Percentiles rank a stretch among this genome's conserved stretches.
Conservation (phyloP, 2,797 vertebrate species). For the Thamnophis elegans region DNA sequence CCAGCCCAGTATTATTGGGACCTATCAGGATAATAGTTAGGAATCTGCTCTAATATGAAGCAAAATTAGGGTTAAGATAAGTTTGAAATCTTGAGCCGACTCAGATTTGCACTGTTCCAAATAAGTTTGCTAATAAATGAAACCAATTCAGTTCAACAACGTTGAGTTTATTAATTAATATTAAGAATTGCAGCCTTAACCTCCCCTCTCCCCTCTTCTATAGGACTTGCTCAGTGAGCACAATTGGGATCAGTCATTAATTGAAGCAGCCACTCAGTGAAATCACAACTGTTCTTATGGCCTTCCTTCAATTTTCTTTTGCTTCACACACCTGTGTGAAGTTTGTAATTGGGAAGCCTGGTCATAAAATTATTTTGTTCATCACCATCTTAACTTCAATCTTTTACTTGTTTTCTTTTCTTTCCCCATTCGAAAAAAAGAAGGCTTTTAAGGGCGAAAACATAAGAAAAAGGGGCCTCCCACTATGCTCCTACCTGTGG, state of each 20-base stretch:
- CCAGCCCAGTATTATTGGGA: neutral
- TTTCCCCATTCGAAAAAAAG: neutral
- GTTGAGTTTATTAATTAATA: neutral
- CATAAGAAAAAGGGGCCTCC: neutral
- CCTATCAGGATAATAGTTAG: neutral
- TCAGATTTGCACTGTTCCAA: neutral
- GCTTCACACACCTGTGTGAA: neutral
- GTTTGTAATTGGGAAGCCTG: neutral
- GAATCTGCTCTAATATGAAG: neutral
- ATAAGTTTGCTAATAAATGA: neutral
- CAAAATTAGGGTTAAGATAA: neutral
- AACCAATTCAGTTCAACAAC: neutral
- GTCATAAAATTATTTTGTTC: neutral
- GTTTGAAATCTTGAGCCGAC: neutral
- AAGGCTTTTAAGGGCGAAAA: neutral
- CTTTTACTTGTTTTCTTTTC: neutral
- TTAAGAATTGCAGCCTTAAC: neutral
- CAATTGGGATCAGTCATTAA: neutral
- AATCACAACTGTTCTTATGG: neutral
- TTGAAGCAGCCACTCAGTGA: neutral
- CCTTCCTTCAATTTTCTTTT: neutral
- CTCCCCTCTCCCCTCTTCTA: neutral
- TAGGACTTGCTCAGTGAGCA: neutral
- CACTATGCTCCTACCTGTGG: neutral
- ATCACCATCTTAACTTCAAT: neutral